Conservation (phyloP, 2,888 invertebrate genomes). For the Priocnemis perturbator region DNA sequence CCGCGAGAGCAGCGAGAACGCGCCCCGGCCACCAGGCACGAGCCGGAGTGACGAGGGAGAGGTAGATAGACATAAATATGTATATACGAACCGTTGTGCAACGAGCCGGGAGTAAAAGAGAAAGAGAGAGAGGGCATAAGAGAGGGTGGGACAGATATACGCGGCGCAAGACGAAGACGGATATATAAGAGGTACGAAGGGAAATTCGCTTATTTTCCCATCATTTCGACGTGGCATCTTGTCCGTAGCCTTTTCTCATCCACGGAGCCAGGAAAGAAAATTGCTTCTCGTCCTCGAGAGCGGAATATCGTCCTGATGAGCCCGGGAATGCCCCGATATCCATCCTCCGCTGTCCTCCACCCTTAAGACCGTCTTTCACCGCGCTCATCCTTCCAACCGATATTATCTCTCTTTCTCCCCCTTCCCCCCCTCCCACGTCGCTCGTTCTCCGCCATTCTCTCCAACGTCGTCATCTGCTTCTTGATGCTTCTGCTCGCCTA, state of each 20-base stretch:
- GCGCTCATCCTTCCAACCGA: not conserved
- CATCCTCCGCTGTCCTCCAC: conserved; percentile 27
- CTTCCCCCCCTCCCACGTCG: conserved; percentile 31
- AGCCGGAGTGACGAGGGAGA: conserved; percentile 12
- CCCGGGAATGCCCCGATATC: conserved; percentile 60
- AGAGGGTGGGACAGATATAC: conserved; percentile 14
- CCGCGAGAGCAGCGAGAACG: conserved; percentile 58
- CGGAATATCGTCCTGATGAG: conserved; percentile 73
- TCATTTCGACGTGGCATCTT: conserved; percentile 72
- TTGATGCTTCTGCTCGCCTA: conserved; percentile 3
- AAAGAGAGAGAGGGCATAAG: conserved; percentile 5
- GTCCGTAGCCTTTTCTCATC: conserved; percentile 68
- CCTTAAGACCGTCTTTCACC: not conserved
- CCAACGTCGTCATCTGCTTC: conserved; percentile 10
- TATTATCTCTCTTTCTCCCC: conserved; percentile 37
- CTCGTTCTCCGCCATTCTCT: conserved; percentile 9
- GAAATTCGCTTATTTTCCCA: conserved; percentile 75
- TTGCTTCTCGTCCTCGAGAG: conserved; percentile 70
- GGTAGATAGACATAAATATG: not conserved
- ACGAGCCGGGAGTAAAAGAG: conserved; percentile 2
- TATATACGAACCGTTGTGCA: conserved; percentile 7
- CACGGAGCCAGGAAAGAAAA: conserved; percentile 69
- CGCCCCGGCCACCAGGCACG: conserved; percentile 28
- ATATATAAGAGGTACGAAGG: conserved; percentile 59
- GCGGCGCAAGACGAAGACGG: conserved; percentile 37